Evolutionary conservation across 1,140 invertebrate species (phyloP), one percentile per base, ranked within the genome.

Genomic region (Drosophila repletoides): DNA sequence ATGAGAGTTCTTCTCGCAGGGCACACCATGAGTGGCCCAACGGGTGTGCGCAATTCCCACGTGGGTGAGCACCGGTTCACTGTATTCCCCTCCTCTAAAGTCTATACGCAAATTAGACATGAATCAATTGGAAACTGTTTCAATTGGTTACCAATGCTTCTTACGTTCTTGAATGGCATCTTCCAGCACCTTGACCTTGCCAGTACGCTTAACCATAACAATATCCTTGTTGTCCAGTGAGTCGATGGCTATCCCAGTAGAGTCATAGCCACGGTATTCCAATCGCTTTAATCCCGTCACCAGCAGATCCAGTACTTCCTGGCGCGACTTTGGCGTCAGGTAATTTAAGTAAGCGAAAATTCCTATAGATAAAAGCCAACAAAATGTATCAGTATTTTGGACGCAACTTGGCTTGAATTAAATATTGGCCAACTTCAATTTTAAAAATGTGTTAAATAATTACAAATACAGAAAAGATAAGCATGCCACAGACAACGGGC

Each of bases 261-360:
- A 99, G 91, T 99, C 99, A 92, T 99, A 99, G 61, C 99, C 99
- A 88, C 98, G 94, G 91, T 99, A 99, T 93, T 99, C 98, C 71
- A 99, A 92, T 58, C 98, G 93, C 91, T 99, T 98, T 14, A 99
- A 92, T 48, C 98, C 99, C 90, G 96, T 97, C 17, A 99, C 95
- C 29, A 99, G 92, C 15, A 97, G 93, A 74, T 98, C 96, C 52
- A 99, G 91, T 80, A 99, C 97, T 91, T 99, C 98, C 76, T 93
- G 93, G 40, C 98, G 93, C 21, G 94, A 96, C 90, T 98, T 98
- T 28, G 98, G 98, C 12, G 98, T 98, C 88, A 99, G 91, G 91
- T 98, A 98, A 91, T 99, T 99, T 76, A 99, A 93, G 91, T 99
- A 99, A 66, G 98, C 98, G 93, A 99, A 99, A 90, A 99, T 99